These are phyloP conservation scores for Neocrepidodera transversa DNA, from an alignment of 2,888 invertebrate species.

Conservation along the genomic window DNA sequence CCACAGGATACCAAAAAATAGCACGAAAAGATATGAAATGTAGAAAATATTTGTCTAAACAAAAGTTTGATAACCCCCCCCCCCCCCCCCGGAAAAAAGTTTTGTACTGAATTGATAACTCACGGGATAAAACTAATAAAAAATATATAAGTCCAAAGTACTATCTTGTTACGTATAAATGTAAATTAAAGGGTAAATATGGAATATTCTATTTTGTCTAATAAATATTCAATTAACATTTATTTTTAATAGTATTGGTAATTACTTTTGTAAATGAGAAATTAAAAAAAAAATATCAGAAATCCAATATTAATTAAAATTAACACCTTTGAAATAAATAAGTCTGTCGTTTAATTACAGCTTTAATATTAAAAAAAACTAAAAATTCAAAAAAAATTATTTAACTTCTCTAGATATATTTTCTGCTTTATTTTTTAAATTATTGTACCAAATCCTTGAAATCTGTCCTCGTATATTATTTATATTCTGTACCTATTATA, in stretches of 20 bases:
- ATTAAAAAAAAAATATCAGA: not conserved
- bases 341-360: no score
- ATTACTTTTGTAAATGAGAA: not conserved
- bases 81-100: no score
- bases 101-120: no score
- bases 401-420: not conserved
- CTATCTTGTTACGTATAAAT: not conserved
- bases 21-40: no score
- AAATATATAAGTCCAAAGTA: not conserved
- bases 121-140: no score
- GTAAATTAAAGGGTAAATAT: no score
- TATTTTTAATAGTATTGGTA: not conserved
- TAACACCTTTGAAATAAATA: not conserved
- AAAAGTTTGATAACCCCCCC: no score
- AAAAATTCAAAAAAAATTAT: not conserved
- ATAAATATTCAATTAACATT: no score
- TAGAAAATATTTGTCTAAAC: no score
- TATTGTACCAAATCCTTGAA: constrained; percentile 10
- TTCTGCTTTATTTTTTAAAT: not conserved
- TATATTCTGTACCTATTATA: not conserved
- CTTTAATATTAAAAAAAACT: no score
- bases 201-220: no score
- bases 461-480: constrained; percentile 1
- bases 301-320: not conserved
- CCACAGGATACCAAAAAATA: no score